Conservation (phyloP, 2,797 vertebrate species). For the Arnoldichthys spilopterus region DNA sequence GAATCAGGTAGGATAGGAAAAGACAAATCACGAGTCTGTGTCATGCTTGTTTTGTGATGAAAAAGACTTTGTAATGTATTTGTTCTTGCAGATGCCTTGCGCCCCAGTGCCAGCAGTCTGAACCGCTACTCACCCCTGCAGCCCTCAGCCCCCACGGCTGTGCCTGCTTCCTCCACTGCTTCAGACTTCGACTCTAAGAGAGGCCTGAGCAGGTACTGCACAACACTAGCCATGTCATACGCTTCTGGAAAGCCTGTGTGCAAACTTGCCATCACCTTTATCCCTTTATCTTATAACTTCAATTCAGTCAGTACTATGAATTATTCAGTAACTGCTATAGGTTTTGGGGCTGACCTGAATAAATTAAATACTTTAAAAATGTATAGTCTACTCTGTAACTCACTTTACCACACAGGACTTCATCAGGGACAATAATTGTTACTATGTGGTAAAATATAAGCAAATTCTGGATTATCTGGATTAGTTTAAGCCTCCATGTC, state of each 20-base stretch:
- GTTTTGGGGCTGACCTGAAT: too few species aligned
- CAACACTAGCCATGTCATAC: neutral
- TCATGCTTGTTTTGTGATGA: neutral
- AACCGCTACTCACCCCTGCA: constrained; percentile 96
- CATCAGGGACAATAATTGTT: too few species aligned
- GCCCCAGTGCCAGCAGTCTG: constrained; percentile 87
- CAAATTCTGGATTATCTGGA: too few species aligned
- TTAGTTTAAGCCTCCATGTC: too few species aligned
- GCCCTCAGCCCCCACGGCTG: constrained; percentile 74
- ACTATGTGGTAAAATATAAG: too few species aligned
- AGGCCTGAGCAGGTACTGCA: constrained; percentile 85
- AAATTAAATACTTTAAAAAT: too few species aligned
- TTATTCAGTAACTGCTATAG: too few species aligned
- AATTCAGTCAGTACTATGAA: neutral
- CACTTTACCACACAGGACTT: too few species aligned
- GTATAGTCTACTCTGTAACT: too few species aligned
- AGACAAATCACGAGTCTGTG: neutral
- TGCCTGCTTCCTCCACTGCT: constrained; percentile 72
- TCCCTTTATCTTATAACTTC: too few species aligned
- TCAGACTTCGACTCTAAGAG: constrained; percentile 86
- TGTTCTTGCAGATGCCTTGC: constrained; percentile 83
- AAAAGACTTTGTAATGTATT: neutral
- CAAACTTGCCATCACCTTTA: neutral
- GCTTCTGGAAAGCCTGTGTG: neutral
- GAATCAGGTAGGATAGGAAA: constrained; percentile 85